Conservation (phyloP, 1,140 invertebrate genomes). For the Diploscapter pachys region DNA sequence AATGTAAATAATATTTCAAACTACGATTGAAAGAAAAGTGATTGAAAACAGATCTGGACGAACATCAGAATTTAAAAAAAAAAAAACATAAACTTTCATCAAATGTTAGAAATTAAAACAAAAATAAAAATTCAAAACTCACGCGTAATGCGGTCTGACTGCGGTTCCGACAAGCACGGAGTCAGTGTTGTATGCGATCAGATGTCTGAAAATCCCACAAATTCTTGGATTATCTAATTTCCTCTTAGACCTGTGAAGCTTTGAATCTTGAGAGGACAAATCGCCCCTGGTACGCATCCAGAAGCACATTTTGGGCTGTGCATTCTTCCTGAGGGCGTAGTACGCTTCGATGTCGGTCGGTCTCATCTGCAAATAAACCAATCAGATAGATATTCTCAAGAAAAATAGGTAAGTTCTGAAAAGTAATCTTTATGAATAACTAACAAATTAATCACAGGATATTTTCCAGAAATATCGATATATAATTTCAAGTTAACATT, state of each 20-base stretch:
- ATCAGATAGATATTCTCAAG: neutral
- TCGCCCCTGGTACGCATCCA: slow-evolving; percentile 30
- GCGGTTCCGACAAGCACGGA: slow-evolving; percentile 22
- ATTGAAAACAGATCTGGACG: neutral
- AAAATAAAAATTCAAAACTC: slow-evolving; percentile 4
- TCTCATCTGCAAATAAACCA: slow-evolving; percentile 17
- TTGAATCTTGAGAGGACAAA: slow-evolving; percentile 5
- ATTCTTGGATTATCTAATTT: neutral
- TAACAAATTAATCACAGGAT: neutral
- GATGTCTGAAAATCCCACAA: slow-evolving; percentile 5
- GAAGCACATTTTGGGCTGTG: slow-evolving; percentile 11
- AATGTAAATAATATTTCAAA: neutral
- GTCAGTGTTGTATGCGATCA: slow-evolving; percentile 41
- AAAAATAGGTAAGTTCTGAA: slow-evolving; percentile 8
- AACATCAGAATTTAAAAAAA: neutral
- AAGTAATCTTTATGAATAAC: slow-evolving; percentile 4
- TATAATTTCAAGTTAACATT: no score
- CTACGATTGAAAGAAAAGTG: neutral
- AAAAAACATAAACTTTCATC: neutral
- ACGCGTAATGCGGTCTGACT: slow-evolving; percentile 29
- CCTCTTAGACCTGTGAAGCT: slow-evolving; percentile 17
- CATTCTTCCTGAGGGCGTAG: slow-evolving; percentile 21
- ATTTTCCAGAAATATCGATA: no score
- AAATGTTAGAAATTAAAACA: neutral
- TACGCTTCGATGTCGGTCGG: slow-evolving; percentile 28